Percentiles rank a stretch among this genome's conserved stretches.
phyloP scores from a whole-genome alignment of 2,888 invertebrate species.

The Callinectes sapidus region DNA sequence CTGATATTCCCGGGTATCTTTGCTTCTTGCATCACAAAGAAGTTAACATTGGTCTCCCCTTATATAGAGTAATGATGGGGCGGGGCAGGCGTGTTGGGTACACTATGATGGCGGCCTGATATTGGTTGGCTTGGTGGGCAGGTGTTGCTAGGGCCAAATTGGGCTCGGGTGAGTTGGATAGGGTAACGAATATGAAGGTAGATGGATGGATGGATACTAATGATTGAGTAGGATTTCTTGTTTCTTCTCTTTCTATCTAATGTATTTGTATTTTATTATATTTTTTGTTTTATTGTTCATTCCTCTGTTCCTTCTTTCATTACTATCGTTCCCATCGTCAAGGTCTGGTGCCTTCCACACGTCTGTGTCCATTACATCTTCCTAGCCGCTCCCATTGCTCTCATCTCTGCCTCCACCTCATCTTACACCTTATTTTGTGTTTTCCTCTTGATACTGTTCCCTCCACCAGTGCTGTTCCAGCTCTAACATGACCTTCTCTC shows the following conservation, averaged over 20 bases:
- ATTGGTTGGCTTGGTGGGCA: background rate
- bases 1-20: background rate
- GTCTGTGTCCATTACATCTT: background rate
- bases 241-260: background rate
- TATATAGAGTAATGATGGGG: background rate
- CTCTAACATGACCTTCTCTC: background rate
- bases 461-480: background rate
- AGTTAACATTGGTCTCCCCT: background rate
- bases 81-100: background rate
- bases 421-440: background rate
- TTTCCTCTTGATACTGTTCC: background rate
- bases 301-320: background rate
- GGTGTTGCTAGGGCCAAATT: background rate
- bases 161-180: background rate
- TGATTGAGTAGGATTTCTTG: background rate
- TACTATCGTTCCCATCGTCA: background rate
- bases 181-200: background rate
- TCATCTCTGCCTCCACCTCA: background rate
- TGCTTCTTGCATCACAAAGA: background rate
- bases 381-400: background rate
- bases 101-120: background rate
- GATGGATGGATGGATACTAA: background rate
- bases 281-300: too few relatives aligned
- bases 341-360: background rate
- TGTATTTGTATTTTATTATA: background rate